Base-by-base conservation (phyloP, 2,797 vertebrate species). In the Gobionotothen gibberifrons region DNA sequence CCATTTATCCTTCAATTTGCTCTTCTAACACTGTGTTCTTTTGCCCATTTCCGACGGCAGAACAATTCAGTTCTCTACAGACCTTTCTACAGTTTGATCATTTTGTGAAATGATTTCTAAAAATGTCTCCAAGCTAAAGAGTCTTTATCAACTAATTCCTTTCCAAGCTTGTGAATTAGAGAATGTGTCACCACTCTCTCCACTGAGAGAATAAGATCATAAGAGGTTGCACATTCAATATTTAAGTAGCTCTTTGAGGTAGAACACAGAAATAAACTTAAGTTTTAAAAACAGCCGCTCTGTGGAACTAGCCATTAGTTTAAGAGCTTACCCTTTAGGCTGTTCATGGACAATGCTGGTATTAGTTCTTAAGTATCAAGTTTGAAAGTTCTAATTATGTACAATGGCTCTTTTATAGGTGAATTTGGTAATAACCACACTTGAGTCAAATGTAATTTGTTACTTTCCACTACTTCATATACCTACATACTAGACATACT, bases 241-340 rank as follows among this genome's bases (percentile, higher is more conserved):
- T 81, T 75, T 81, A 13, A 84, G 48, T 17, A n/a, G 49, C 43
- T 49, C 65, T 77, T 56, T 72, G 54, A 67, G 48, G 55, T 29
- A 11, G 19, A 29, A 32, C 29, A 53, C 44, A 43, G 49, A 55
- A 75, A 68, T 74, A 62, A 72, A 65, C 16, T 59, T 42, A 42
- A 2, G 2, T 32, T 32, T 32, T 32, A 32, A 32, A 32, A 32
- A 5, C 29, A 32, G 29, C 29, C 7, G 29, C 29, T 32, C 29
- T n/a, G 43, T 42, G 54, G 40, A 64, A 26, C 44, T 11, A 5
- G 7, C 32, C 39, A 15, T 62, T 48, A 29, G 43, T 1, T 26
- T 26, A 60, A 61, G 19, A 76, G 43, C 14, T 47, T 42, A 51
- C 51, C n/a, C 1, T 32, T 32, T 32, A 32, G 40, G 40, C 9